phyloP scores from a whole-genome alignment of 64 coral and sea anemone species.

The Montipora capricornis region DNA sequence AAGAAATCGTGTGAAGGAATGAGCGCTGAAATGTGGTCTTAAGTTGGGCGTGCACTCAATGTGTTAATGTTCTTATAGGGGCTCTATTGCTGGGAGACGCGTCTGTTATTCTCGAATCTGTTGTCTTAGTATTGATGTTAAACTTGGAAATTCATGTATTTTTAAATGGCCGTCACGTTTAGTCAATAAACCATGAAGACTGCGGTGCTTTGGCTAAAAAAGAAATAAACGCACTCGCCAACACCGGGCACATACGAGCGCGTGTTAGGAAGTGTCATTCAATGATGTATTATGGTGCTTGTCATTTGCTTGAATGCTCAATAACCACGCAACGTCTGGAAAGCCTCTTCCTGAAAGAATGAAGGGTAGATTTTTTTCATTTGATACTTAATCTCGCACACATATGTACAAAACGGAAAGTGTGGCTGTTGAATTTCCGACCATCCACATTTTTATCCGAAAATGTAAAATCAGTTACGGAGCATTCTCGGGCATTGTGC shows the following conservation, averaged over 20 bases:
- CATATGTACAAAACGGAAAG: slow-evolving; percentile 34
- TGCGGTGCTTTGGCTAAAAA: slow-evolving; percentile 15
- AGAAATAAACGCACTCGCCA: neutral
- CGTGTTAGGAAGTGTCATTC: slow-evolving; percentile 45
- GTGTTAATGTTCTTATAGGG: slow-evolving; percentile 42
- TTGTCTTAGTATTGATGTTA: slow-evolving; percentile 72
- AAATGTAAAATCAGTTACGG: neutral
- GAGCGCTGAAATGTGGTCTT: slow-evolving; percentile 16
- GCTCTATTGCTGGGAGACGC: slow-evolving; percentile 26
- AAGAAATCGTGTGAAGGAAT: slow-evolving; percentile 22
- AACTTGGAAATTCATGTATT: slow-evolving; percentile 87
- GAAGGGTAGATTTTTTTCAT: slow-evolving; percentile 42
- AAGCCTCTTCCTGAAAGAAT: slow-evolving; percentile 41
- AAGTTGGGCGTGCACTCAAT: slow-evolving; percentile 40
- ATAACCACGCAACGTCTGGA: slow-evolving; percentile 46
- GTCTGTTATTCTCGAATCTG: slow-evolving; percentile 55
- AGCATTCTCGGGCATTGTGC: neutral
- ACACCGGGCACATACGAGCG: neutral
- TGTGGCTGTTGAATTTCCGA: slow-evolving; percentile 17
- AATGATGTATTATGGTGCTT: slow-evolving; percentile 37
- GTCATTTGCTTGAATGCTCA: slow-evolving; percentile 19
- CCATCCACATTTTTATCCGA: neutral
- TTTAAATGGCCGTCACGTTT: slow-evolving; percentile 68
- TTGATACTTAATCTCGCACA: neutral
- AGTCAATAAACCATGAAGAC: slow-evolving; percentile 68